Base-by-base conservation (phyloP, 2,888 invertebrate genomes). In the Dryococelus australis region DNA sequence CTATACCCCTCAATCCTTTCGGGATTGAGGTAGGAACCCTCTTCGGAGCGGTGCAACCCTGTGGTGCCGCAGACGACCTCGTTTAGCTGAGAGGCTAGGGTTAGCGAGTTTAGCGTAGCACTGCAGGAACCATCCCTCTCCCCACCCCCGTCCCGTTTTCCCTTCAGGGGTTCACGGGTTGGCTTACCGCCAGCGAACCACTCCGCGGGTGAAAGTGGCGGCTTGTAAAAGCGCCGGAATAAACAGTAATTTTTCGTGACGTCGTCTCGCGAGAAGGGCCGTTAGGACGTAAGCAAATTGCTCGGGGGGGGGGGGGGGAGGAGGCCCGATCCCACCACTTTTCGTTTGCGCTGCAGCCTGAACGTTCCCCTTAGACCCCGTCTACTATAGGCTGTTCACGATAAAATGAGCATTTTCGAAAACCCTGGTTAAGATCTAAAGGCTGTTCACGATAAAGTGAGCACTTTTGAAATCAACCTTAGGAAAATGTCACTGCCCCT, bases 201-300 rank as follows among this genome's bases (percentile, higher is more conserved):
- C 65, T 65, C 65, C 24, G 65, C 65, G 65, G 65, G 65, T 65
- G n/a, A 24, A n/a, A 65, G 65, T 65, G 65, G 0, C 65, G 6
- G 65, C 47, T 47, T 47, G 65, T 65, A n/a, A 65, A n/a, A 65
- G 65, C 16, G 6, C 65, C 65, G 65, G 65, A 65, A 65, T 65
- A 65, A 65, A 65, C 65, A 65, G 65, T 65, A n/a, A 65, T 65
- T 65, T 65, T 8, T 65, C 65, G 65, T 65, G 65, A 65, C 65
- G 65, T 47, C 47, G 47, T 8, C 47, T 16, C 47, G 47, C 47
- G 10, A 10, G 16, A 47, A 47, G 47, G 16, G 65, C 24, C n/a
- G 12, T 8, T n/a, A 1, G n/a, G 24, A 24, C 16, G 2, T 24
- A n/a, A 65, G 65, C 3, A 65, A 65, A 65, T 47, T 0, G 65